These are phyloP conservation scores for Caligus rogercresseyi DNA, from an alignment of 1,140 invertebrate species.

Conservation along the genomic window DNA sequence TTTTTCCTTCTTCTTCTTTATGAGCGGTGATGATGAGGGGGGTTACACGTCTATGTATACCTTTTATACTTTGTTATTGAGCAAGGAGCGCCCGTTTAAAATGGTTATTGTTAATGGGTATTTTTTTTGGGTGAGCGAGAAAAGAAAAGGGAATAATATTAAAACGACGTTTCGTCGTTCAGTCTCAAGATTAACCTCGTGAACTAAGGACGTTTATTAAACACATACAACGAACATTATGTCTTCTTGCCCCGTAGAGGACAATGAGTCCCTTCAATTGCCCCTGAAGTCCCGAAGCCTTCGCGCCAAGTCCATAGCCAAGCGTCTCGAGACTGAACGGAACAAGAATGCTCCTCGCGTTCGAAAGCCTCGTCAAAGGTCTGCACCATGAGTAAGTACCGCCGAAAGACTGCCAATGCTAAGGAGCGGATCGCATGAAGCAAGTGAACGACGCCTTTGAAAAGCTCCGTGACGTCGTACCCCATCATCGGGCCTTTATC, in stretches of 20 bases:
- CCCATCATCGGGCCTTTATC: neutral
- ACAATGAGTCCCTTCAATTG: neutral
- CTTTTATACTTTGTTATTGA: no score
- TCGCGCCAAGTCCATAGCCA: conserved; percentile 4
- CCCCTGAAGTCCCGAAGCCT: conserved; percentile 12
- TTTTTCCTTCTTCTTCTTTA: no score
- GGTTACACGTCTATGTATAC: no score
- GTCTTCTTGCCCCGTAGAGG: neutral
- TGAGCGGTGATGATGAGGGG: no score
- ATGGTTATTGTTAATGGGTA: neutral
- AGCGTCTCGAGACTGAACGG: conserved; percentile 12
- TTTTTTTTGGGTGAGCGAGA: neutral
- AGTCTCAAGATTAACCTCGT: neutral
- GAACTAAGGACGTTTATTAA: neutral
- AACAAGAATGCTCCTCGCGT: conserved; percentile 2
- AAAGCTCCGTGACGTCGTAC: conserved; percentile 2
- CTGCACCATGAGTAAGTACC: conserved; percentile 10
- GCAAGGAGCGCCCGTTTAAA: neutral
- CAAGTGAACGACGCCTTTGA: conserved; percentile 18
- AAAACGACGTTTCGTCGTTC: neutral
- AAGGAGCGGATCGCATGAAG: conserved; percentile 17
- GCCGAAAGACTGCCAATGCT: conserved; percentile 17
- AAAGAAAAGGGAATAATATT: neutral
- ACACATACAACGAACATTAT: neutral
- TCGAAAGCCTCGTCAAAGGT: neutral